Evolutionary conservation across 2,888 invertebrate species (phyloP).

Genomic region (Conomelus anceps): DNA sequence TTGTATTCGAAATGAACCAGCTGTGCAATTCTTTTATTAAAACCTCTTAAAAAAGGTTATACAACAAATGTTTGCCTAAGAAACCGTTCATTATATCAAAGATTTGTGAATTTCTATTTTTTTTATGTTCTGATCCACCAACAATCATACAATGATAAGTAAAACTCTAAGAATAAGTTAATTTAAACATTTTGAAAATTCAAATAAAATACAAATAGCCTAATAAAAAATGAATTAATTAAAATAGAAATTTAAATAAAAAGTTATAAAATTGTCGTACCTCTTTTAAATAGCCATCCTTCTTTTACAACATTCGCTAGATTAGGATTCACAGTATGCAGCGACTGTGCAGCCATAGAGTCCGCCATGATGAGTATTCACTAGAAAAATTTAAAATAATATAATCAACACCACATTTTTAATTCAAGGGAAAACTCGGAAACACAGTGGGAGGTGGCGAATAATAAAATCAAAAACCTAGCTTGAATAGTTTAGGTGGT

Average conservation of each 20-base stretch:
- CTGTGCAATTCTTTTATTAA: too few species aligned
- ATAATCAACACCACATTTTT: too few species aligned
- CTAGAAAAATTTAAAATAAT: background rate
- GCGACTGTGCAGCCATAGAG: background rate
- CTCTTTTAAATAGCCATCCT: conserved; percentile 91
- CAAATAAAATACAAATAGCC: background rate
- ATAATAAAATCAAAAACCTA: background rate
- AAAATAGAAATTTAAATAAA: background rate
- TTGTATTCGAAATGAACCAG: too few species aligned
- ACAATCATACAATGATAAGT: background rate
- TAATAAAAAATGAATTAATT: too few species aligned
- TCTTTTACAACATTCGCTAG: conserved; percentile 69
- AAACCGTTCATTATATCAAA: too few species aligned
- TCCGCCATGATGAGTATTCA: background rate
- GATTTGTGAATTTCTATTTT: too few species aligned
- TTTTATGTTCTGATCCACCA: too few species aligned
- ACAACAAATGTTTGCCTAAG: too few species aligned
- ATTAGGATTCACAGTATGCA: background rate
- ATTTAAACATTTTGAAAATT: background rate
- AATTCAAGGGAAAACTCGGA: background rate
- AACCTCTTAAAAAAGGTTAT: too few species aligned
- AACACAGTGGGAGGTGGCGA: background rate
- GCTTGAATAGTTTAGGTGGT: too few species aligned
- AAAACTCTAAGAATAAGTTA: background rate
- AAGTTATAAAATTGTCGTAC: conserved; percentile 39